Percentiles rank a stretch among this genome's conserved stretches.
Conservation (phyloP, 2,113 vertebrate genomes). For the Piaya cayana region DNA sequence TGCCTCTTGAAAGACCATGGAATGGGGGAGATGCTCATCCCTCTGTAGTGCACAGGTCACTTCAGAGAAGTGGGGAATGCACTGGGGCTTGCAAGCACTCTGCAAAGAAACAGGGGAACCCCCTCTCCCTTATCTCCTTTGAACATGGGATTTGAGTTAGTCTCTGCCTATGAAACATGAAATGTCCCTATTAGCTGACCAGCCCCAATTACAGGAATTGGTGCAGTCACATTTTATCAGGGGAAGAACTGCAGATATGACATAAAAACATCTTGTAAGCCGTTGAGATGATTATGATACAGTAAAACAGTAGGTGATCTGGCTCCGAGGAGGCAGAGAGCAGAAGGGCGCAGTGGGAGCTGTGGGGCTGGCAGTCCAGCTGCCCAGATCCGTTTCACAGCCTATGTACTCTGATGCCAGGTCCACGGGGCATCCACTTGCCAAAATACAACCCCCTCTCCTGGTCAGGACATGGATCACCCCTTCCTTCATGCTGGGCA, state of each 20-base stretch:
- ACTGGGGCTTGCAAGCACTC: background rate
- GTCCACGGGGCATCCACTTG: background rate
- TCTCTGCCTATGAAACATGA: background rate
- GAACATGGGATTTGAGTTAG: background rate
- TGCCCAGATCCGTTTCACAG: background rate
- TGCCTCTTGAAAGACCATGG: background rate
- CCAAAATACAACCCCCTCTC: too few relatives aligned
- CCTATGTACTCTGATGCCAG: background rate
- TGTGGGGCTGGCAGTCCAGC: background rate
- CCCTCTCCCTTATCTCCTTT: background rate
- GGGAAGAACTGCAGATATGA: background rate
- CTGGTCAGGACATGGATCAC: background rate
- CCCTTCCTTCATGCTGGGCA: background rate
- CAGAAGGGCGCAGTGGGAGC: background rate
- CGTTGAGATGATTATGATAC: background rate
- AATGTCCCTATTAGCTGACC: background rate
- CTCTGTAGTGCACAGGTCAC: background rate
- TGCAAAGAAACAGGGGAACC: background rate
- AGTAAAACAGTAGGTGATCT: background rate
- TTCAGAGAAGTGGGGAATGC: background rate
- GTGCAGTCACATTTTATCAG: slow-evolving; percentile 33
- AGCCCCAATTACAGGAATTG: background rate
- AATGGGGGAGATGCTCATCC: background rate
- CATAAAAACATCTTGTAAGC: background rate
- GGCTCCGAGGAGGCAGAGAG: background rate